Conservation (phyloP, 2,113 vertebrate species). For the Eulemur rufifrons region DNA sequence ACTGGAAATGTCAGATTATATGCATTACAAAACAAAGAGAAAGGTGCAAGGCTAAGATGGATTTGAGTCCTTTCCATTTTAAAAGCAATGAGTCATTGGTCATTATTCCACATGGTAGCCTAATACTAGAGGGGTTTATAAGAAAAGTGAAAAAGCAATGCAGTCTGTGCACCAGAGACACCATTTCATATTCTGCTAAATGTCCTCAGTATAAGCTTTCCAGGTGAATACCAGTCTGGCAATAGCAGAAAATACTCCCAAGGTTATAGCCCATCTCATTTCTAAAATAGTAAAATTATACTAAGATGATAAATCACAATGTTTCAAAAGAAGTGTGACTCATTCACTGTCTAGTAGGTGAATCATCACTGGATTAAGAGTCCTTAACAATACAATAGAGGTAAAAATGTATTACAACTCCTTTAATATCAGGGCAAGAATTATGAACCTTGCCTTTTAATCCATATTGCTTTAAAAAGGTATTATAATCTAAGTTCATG, state of each 20-base stretch:
- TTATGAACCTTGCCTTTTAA: constrained; percentile 49
- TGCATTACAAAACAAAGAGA: neutral
- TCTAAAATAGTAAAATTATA: constrained; percentile 59
- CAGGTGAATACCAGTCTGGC: neutral
- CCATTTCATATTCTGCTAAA: neutral
- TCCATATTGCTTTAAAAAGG: constrained; percentile 45
- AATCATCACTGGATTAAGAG: constrained; percentile 57
- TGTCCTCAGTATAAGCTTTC: neutral
- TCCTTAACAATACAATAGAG: constrained; percentile 37
- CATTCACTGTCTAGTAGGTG: neutral
- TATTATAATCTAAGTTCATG: constrained; percentile 28
- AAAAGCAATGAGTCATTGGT: constrained; percentile 1
- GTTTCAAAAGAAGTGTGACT: constrained; percentile 33
- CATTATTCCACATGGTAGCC: neutral
- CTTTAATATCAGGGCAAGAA: constrained; percentile 59
- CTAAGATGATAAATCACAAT: constrained; percentile 46
- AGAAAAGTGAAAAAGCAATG: neutral
- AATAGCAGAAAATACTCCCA: neutral
- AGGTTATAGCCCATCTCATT: neutral
- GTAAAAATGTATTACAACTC: constrained; percentile 53
- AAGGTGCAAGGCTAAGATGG: neutral
- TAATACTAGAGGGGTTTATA: neutral
- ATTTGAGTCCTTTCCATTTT: neutral
- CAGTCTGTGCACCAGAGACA: neutral
- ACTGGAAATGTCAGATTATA: neutral